Base-by-base conservation (phyloP, 2,797 vertebrate species). In the Acanthurus tractus region DNA sequence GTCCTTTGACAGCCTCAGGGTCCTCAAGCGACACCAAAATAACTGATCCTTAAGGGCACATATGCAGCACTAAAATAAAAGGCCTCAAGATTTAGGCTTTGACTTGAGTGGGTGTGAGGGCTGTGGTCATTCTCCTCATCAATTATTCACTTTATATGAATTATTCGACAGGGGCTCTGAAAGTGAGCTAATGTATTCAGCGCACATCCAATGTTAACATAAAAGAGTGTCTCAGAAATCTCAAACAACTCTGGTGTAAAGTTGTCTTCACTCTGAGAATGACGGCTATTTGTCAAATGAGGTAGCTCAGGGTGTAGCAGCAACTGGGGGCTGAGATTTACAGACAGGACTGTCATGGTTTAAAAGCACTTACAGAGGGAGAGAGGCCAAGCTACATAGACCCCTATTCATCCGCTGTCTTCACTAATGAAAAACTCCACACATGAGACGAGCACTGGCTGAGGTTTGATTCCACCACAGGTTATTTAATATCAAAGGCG, bases 391-490 rank as follows among this genome's bases (percentile, higher is more conserved):
- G 88, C 89, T 75, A 84, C 91, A 95, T 89, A 95, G 91, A 87
- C 90, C 86, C 79, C 94, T 87, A 95, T 95, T 96, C 94, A 95
- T 94, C 89, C 76, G 64, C 92, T 91, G 90, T 93, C 94, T 90
- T 92, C 73, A 23, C 90, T 91, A 88, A 93, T 93, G 91, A 94
- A 93, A 94, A 90, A 89, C 86, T 85, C 89, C 86, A 91, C 92
- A 93, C 92, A 93, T 74, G 84, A 91, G 91, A 87, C 83, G 38
- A 82, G 85, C 83, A 56, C 81, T 83, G 79, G 84, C 86, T 42
- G 83, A 53, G 85, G 84, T 87, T 88, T 66, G 77, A 92, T 92
- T 88, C 90, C 86, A 90, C 81, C 81, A 7, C 82, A 54, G 75
- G 88, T 89, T 86, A 90, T 91, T 93, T 88, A 79, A 88, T 92